Evolutionary conservation across 2,888 invertebrate genomes (phyloP).

Genomic region (Cephus spinipes): DNA sequence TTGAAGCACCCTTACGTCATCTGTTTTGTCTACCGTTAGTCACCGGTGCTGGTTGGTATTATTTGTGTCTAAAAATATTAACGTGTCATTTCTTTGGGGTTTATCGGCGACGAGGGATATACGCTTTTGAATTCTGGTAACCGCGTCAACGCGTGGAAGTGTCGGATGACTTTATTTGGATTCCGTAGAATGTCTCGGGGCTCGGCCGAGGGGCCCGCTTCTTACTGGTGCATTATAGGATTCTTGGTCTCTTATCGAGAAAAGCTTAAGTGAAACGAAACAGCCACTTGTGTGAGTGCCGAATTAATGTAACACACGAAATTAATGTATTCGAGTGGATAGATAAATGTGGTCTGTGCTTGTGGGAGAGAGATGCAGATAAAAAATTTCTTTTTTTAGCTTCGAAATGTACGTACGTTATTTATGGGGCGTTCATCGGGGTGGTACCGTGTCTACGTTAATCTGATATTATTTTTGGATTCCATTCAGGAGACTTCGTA

Average conservation of each 20-base stretch:
- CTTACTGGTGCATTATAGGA: background rate
- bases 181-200: background rate
- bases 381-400: background rate
- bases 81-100: background rate
- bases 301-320: background rate
- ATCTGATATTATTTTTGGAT: background rate
- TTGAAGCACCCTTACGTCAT: background rate
- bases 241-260: background rate
- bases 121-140: background rate
- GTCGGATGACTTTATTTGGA: background rate
- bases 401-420: background rate
- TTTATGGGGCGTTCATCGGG: background rate
- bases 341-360: background rate
- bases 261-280: background rate
- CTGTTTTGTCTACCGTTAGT: background rate
- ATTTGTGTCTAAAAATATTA: background rate
- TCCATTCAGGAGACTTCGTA: background rate
- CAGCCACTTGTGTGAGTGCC: background rate
- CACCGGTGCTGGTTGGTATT: background rate
- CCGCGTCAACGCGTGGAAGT: background rate
- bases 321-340: background rate
- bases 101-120: background rate
- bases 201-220: background rate
- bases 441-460: background rate
- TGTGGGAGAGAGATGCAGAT: background rate